Evolutionary conservation across 2,797 vertebrate species (phyloP).

Genomic region (Malurus splendens): DNA sequence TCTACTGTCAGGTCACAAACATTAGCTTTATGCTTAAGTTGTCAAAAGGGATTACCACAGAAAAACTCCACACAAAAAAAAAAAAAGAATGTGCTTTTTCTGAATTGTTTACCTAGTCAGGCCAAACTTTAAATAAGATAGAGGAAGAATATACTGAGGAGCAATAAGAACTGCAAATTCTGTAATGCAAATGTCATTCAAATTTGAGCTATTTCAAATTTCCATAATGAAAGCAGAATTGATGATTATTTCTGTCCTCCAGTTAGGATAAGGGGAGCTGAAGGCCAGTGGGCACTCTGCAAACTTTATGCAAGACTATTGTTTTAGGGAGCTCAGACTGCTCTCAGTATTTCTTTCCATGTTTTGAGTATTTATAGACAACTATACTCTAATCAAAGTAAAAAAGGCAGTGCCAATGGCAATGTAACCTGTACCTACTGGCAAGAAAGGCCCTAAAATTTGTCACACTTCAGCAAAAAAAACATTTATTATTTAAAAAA

Average conservation of each 20-base stretch:
- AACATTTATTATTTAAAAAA: conserved; percentile 43
- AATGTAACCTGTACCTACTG: background rate
- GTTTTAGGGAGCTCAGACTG: background rate
- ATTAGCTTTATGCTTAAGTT: background rate
- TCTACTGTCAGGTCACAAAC: background rate
- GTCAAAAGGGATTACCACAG: background rate
- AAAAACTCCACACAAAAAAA: background rate
- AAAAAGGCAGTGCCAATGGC: background rate
- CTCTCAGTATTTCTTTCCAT: background rate
- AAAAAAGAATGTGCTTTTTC: background rate
- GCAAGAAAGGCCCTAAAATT: background rate
- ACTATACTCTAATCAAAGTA: background rate
- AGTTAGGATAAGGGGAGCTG: background rate
- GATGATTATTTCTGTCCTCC: background rate
- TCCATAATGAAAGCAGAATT: background rate
- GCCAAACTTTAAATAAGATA: background rate
- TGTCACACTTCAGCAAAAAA: conserved; percentile 19
- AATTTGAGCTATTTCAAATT: background rate
- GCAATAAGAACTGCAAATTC: background rate
- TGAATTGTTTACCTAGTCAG: background rate
- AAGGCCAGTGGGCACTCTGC: background rate
- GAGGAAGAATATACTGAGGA: background rate
- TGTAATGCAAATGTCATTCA: background rate
- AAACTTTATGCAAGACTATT: background rate
- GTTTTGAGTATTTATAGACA: background rate